Evolutionary conservation across 2,797 vertebrate species (phyloP), one percentile per base, ranked within the genome.

Genomic region (Acropternis orthonyx): DNA sequence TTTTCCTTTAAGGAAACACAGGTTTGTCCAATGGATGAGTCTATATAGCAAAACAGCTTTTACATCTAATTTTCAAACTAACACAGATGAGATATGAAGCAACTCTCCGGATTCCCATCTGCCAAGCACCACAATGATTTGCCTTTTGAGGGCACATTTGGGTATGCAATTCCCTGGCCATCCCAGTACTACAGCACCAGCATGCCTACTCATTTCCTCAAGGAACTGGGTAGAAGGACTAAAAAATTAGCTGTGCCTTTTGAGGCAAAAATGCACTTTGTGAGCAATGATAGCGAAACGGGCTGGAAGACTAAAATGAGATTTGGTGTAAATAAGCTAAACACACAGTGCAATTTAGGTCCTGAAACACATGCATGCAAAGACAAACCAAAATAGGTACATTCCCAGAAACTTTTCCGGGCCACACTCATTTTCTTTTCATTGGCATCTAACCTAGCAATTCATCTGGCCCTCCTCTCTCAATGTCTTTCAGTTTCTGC

Each of bases 1-100:
- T 76, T 67, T 95, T 94, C 85, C 74, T 84, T 90, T 63, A 71
- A 74, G 74, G 89, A 96, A 93, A 93, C 79, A 84, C 77, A 95
- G 88, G 88, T 93, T 95, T 94, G 85, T 66, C 92, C 89, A 78
- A 79, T 27, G 63, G 55, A 93, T 78, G 85, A 93, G 66, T 89
- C 74, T 94, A 56, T 21, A 78, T 10, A 84, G 73, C 26, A 78
- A 73, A 94, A 69, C 69, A 96, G 88, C 32, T 86, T 92, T 92
- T 94, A 86, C 63, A 92, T 88, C 43, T 88, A 43, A 93, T 94
- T 85, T 94, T 85, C 87, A 86, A 76, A 78, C 51, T 59, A 81
- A 81, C 14, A 7, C 75, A 66, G 85, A 51, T 75, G 55, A 95
- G 66, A 76, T 56, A 69, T 0, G 3, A 48, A 94, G 59, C 39